Evolutionary conservation across 2,797 vertebrate genomes (phyloP).

Genomic region (Amazona finschi): DNA sequence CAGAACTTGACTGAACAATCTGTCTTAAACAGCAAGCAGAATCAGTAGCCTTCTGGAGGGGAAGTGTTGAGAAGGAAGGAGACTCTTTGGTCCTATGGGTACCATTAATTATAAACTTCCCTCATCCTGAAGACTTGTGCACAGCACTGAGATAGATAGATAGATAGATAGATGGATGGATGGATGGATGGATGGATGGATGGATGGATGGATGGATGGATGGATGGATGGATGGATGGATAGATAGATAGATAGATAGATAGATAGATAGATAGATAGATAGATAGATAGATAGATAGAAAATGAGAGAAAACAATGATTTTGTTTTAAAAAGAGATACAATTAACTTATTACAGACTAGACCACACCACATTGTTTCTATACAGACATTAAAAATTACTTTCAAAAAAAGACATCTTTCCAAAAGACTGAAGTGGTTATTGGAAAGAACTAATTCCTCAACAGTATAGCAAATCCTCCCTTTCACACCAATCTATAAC

Average conservation of each 20-base stretch:
- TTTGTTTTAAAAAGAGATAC: background rate
- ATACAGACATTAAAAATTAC: background rate
- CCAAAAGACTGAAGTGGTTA: background rate
- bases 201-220: too few species aligned
- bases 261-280: too few species aligned
- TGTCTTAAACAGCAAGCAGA: background rate
- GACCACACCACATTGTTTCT: background rate
- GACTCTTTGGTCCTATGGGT: background rate
- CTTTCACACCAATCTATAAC: background rate
- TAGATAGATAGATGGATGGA: too few species aligned
- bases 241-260: too few species aligned
- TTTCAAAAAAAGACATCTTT: background rate
- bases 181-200: too few species aligned
- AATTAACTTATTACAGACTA: background rate
- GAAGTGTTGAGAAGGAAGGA: background rate
- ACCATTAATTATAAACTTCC: background rate
- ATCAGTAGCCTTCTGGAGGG: background rate
- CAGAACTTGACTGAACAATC: background rate
- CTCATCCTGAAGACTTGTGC: rapidly evolving
- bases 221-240: rapidly evolving
- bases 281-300: background rate
- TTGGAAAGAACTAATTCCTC: background rate
- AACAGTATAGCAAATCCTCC: background rate
- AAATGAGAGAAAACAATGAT: background rate
- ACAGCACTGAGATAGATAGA: background rate